Evolutionary conservation across 2,113 vertebrate genomes (phyloP).

Genomic region (Colius striatus): DNA sequence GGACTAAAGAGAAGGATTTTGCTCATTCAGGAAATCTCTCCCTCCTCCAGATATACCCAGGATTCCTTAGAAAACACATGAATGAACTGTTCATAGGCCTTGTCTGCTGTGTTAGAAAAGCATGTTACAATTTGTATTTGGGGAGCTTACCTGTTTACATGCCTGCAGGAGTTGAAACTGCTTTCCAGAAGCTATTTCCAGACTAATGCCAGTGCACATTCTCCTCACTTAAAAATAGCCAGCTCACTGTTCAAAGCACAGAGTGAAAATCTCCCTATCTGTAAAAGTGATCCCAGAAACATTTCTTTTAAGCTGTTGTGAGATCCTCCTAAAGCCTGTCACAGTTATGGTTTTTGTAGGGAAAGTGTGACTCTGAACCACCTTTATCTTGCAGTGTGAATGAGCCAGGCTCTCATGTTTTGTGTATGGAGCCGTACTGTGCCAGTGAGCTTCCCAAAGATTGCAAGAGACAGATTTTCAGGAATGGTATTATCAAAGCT

Average conservation of each 20-base stretch:
- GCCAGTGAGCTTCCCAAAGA: not conserved
- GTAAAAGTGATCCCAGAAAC: not conserved
- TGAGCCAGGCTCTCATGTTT: not conserved
- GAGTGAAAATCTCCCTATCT: not conserved
- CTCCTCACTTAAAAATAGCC: not conserved
- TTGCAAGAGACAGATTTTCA: not conserved
- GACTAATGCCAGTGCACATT: not conserved
- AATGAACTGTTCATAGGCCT: not conserved
- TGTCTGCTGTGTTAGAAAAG: not conserved
- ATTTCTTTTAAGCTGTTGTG: not conserved
- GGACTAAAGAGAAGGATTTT: not conserved
- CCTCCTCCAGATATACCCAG: not conserved
- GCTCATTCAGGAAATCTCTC: slow-evolving; percentile 17
- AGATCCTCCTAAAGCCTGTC: not conserved
- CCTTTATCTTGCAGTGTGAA: not conserved
- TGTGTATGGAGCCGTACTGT: rapidly evolving
- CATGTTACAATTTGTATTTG: not conserved
- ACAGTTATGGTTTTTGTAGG: not conserved
- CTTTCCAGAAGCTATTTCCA: slow-evolving; percentile 8
- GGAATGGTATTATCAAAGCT: not conserved
- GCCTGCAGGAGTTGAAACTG: not conserved
- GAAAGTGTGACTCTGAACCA: not conserved
- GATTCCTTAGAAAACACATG: slow-evolving; percentile 16
- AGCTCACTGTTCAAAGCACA: not conserved
- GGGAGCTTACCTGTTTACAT: not conserved